These are phyloP conservation scores for Frieseomelitta varia DNA, from an alignment of 1,140 invertebrate species.

Conservation along the genomic window DNA sequence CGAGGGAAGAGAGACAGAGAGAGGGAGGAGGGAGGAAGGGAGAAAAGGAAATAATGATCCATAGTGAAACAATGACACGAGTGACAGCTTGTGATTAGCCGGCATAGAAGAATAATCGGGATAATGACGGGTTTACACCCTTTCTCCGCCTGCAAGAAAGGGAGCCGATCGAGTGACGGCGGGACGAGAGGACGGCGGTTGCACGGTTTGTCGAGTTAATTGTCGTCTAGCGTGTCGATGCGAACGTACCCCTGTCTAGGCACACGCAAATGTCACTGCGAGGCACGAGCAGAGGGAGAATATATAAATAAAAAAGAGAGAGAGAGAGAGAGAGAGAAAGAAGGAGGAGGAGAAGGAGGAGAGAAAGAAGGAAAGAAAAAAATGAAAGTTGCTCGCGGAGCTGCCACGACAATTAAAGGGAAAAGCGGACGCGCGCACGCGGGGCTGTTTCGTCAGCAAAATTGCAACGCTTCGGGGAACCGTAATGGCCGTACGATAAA, in stretches of 20 bases:
- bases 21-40: conserved; percentile 22
- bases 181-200: conserved; percentile 63
- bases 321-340: background rate
- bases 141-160: conserved; percentile 54
- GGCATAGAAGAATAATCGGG: conserved; percentile 77
- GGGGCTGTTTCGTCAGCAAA: conserved; percentile 34
- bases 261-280: conserved; percentile 72
- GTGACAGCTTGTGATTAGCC: conserved; percentile 75
- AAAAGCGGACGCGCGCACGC: conserved; percentile 6
- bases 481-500: conserved; percentile 35
- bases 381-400: conserved; percentile 8
- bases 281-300: conserved; percentile 27
- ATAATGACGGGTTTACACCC: conserved; percentile 79
- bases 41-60: conserved; percentile 70
- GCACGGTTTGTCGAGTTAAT: conserved; percentile 78
- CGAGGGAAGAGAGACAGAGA: background rate
- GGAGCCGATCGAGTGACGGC: conserved; percentile 43
- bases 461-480: conserved; percentile 44
- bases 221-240: conserved; percentile 80
- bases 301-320: conserved; percentile 5
- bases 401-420: conserved; percentile 45
- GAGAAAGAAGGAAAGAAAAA: background rate
- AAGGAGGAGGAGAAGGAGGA: background rate
- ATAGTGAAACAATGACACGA: conserved; percentile 75
- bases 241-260: conserved; percentile 60